A percentile compares a stretch with the other conserved stretches of the same genome.
phyloP scores from a whole-genome alignment of 2,113 vertebrate genomes.

The Madoqua kirkii region DNA sequence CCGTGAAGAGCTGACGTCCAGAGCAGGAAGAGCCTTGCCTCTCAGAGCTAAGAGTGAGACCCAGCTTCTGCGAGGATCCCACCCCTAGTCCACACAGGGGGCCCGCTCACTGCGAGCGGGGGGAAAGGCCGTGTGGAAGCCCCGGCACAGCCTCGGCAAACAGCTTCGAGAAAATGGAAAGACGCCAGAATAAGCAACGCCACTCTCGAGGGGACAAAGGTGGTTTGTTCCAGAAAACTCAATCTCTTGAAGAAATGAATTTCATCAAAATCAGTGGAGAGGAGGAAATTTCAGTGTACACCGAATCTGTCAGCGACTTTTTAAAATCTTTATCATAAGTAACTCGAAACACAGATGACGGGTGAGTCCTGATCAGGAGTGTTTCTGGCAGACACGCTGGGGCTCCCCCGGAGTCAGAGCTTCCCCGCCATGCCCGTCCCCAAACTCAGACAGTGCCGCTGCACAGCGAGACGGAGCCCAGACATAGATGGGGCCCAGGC shows the following conservation, averaged over 20 bases:
- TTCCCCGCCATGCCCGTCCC: accelerated
- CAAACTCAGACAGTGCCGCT: accelerated
- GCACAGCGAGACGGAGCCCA: accelerated
- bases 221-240: conserved; percentile 16
- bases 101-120: accelerated
- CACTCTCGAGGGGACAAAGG: background rate
- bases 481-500: accelerated
- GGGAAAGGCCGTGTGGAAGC: background rate
- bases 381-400: background rate
- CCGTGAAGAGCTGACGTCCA: accelerated
- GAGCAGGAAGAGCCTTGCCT: background rate
- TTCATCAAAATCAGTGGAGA: background rate
- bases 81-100: accelerated
- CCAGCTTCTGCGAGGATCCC: accelerated
- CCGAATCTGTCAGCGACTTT: background rate
- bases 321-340: background rate
- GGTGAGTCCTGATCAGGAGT: background rate
- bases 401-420: accelerated
- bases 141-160: background rate
- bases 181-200: background rate
- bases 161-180: background rate
- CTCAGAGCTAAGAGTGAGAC: accelerated
- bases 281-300: background rate
- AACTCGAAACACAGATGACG: background rate
- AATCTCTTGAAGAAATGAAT: conserved; percentile 13